Conservation (phyloP, 1,140 invertebrate species). For the Melipona quadrifasciata region DNA sequence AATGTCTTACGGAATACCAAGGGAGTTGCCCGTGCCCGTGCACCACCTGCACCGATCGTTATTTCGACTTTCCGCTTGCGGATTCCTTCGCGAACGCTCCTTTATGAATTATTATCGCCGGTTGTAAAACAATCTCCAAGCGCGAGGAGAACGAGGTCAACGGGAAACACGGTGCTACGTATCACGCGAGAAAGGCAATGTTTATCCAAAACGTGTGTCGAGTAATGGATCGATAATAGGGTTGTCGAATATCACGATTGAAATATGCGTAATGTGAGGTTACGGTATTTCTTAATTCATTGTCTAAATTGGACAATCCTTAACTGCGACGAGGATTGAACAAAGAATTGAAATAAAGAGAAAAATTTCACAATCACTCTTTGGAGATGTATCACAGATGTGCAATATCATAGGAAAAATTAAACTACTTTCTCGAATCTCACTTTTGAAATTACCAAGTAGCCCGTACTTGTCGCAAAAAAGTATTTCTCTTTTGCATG, state of each 20-base stretch:
- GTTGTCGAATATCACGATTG: background rate
- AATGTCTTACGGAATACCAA: slow-evolving; percentile 28
- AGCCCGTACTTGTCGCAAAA: too few species aligned
- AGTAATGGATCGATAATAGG: background rate
- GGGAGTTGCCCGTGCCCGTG: background rate
- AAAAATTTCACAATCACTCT: too few species aligned
- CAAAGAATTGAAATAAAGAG: too few species aligned
- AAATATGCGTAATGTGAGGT: background rate
- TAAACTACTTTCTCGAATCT: too few species aligned
- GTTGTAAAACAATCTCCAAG: background rate
- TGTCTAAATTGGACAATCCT: too few species aligned
- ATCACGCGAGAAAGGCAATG: background rate
- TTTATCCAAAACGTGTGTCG: background rate
- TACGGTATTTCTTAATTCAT: too few species aligned
- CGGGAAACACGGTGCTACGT: too few species aligned
- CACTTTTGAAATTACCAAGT: too few species aligned
- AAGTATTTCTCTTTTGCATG: too few species aligned
- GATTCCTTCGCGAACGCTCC: background rate
- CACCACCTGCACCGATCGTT: slow-evolving; percentile 33
- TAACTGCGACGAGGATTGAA: too few species aligned
- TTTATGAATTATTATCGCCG: background rate
- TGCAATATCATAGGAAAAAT: too few species aligned
- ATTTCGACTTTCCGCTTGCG: background rate
- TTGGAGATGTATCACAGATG: too few species aligned
- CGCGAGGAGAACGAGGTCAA: background rate